A percentile compares a stretch with the other conserved stretches of the same genome.
phyloP scores from a whole-genome alignment of 2,113 vertebrate genomes.

The Rhadina sibilatrix region DNA sequence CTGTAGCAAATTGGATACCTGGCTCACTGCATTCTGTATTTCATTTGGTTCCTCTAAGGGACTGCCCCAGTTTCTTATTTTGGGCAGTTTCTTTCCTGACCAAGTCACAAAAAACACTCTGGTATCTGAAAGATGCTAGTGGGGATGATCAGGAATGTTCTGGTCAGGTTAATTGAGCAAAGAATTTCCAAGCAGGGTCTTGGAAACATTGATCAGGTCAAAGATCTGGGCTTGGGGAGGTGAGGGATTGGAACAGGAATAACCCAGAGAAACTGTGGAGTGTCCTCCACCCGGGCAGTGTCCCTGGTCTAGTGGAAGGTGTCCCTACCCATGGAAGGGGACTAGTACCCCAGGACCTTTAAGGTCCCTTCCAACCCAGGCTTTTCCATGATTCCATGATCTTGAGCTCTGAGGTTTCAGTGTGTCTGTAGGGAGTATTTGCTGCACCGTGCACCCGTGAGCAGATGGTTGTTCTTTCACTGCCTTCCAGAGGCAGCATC shows the following conservation, averaged over 20 bases:
- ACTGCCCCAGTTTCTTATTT: background rate
- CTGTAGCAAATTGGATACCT: background rate
- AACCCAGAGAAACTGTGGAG: background rate
- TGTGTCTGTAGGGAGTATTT: rapidly evolving
- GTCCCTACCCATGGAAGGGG: background rate
- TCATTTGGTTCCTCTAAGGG: background rate
- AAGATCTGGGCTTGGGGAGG: background rate
- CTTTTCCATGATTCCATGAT: background rate
- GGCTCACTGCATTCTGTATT: background rate
- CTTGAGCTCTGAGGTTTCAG: background rate
- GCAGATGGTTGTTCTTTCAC: background rate
- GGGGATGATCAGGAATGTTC: background rate
- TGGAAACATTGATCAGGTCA: background rate
- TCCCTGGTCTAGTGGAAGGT: background rate
- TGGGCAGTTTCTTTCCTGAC: background rate
- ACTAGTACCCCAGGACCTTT: background rate
- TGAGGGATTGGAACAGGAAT: background rate
- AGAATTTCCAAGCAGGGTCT: background rate
- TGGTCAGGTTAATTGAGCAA: background rate
- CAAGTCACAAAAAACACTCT: background rate
- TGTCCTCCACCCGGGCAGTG: background rate
- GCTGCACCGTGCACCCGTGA: rapidly evolving
- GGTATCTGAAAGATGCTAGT: background rate
- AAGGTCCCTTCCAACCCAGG: background rate
- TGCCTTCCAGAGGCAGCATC: background rate